Evolutionary conservation across 2,797 vertebrate species (phyloP).

Genomic region (Siniperca scherzeri): DNA sequence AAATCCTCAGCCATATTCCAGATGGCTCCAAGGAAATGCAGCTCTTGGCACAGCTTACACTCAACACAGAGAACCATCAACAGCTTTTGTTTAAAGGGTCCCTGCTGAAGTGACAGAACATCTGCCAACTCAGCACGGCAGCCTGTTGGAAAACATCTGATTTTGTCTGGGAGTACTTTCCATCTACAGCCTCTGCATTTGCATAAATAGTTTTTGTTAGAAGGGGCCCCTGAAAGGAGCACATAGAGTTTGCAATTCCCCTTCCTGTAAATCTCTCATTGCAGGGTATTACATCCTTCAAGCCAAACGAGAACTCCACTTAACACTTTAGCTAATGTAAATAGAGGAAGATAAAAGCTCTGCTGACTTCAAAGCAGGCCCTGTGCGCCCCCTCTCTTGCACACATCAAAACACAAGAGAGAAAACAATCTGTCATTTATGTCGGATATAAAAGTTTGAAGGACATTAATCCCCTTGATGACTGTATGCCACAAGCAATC

Average conservation of each 20-base stretch:
- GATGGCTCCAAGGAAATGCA: conserved; percentile 70
- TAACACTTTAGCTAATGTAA: conserved; percentile 81
- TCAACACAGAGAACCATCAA: conserved; percentile 59
- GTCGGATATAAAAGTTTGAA: conserved; percentile 66
- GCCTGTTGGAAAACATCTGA: conserved; percentile 74
- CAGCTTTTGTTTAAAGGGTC: conserved; percentile 71
- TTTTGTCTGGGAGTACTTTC: conserved; percentile 67
- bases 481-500: conserved; percentile 44
- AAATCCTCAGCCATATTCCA: conserved; percentile 64
- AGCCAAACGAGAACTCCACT: conserved; percentile 71
- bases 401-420: conserved; percentile 67
- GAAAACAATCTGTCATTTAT: conserved; percentile 69
- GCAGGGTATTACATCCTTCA: conserved; percentile 71
- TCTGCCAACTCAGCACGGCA: conserved; percentile 73
- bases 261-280: conserved; percentile 75
- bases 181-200: conserved; percentile 61
- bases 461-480: conserved; percentile 68
- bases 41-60: conserved; percentile 57
- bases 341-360: conserved; percentile 77
- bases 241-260: conserved; percentile 53
- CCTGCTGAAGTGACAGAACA: conserved; percentile 71
- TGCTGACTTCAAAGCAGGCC: conserved; percentile 70
- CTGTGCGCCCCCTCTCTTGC: conserved; percentile 20
- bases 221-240: conserved; percentile 43
- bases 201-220: conserved; percentile 77